A percentile compares a stretch with the other conserved stretches of the same genome.
These are phyloP conservation scores for Pachypanchax playfairii DNA, from an alignment of 2,113 vertebrate genomes.

Conservation along the genomic window DNA sequence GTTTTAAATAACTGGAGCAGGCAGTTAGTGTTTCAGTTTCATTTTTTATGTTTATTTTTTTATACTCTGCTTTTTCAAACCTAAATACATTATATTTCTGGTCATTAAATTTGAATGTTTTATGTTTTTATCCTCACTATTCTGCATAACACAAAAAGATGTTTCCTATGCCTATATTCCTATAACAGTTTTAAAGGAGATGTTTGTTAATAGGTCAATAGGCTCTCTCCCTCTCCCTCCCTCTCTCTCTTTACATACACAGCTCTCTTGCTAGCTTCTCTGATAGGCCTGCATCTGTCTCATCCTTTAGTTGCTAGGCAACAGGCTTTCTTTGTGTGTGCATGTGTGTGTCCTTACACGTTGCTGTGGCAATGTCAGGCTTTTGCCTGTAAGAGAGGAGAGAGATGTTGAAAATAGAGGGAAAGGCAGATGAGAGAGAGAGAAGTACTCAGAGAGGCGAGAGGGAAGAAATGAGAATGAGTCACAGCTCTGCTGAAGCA, in stretches of 20 bases:
- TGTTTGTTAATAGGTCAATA: constrained; percentile 54
- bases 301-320: constrained; percentile 82
- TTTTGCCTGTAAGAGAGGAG: constrained; percentile 63
- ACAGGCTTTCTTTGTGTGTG: constrained; percentile 74
- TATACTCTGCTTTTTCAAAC: not conserved
- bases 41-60: constrained; percentile 1
- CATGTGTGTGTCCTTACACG: constrained; percentile 51
- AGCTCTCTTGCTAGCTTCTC: constrained; percentile 64
- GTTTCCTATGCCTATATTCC: too few species aligned
- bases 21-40: constrained; percentile 12
- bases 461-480: constrained; percentile 70
- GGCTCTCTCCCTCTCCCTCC: constrained; percentile 40
- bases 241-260: constrained; percentile 52
- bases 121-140: not conserved
- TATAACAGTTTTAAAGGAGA: constrained; percentile 4
- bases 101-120: too few species aligned
- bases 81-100: constrained; percentile 1
- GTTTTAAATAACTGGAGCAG: not conserved
- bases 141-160: not conserved
- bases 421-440: constrained; percentile 66
- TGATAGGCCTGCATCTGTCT: constrained; percentile 77
- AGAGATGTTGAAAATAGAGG: constrained; percentile 66
- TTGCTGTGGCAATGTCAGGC: constrained; percentile 71
- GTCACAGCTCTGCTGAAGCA: constrained; percentile 67
- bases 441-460: constrained; percentile 57